These are phyloP conservation scores for Masnerella sp. DNA, from an alignment of 2,888 invertebrate species.

Conservation along the genomic window DNA sequence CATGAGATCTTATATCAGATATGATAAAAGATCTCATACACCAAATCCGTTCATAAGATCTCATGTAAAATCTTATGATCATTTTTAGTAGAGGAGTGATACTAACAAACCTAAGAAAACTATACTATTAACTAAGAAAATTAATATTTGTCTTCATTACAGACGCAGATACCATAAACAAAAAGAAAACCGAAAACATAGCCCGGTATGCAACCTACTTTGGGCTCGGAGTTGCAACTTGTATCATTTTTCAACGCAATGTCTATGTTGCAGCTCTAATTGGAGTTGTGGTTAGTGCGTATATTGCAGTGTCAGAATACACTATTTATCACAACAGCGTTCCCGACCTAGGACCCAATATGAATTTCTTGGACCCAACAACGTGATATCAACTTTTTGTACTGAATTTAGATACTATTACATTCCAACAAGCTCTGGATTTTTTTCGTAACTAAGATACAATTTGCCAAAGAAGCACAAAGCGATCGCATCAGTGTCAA, in stretches of 20 bases:
- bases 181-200: slow-evolving; percentile 81
- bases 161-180: slow-evolving; percentile 72
- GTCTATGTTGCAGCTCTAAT: slow-evolving; percentile 87
- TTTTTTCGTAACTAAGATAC: slow-evolving; percentile 2
- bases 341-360: slow-evolving; percentile 69
- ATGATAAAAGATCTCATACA: no score
- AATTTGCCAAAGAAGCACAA: slow-evolving; percentile 41
- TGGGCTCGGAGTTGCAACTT: slow-evolving; percentile 90
- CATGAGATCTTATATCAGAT: no score
- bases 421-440: slow-evolving; percentile 20
- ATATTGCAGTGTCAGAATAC: slow-evolving; percentile 92
- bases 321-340: slow-evolving; percentile 77
- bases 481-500: slow-evolving; percentile 15
- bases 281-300: slow-evolving; percentile 87
- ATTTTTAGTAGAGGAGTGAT: no score
- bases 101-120: no score
- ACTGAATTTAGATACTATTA: slow-evolving; percentile 10
- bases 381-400: slow-evolving; percentile 23
- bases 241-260: slow-evolving; percentile 90
- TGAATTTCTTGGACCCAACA: slow-evolving; percentile 10
- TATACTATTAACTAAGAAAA: no score
- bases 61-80: no score
- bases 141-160: no score
- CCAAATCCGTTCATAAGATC: no score
- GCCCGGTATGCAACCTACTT: slow-evolving; percentile 90